Evolutionary conservation across 1,140 invertebrate genomes (phyloP), one percentile per base, ranked within the genome.

Genomic region (Piezodorus guildinii): DNA sequence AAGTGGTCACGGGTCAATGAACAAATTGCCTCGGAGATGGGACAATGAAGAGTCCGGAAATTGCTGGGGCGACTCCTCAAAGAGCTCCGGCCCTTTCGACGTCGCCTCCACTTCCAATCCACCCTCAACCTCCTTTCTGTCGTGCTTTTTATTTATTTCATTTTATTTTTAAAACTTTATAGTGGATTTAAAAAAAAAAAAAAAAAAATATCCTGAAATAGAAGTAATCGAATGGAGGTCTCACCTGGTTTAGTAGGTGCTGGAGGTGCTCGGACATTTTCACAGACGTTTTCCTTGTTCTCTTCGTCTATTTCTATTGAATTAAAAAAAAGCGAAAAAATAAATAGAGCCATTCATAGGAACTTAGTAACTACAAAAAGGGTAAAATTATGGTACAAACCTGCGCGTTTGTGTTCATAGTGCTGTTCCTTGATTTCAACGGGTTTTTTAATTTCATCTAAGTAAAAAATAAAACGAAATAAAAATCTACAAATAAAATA

Each of bases 241-340:
- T 63, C 39, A 63, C 62, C 62, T 63, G 17, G 9, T 62, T 65
- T n/a, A 45, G n/a, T 25, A 49, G 27, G 51, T 19, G 21, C 5
- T 19, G 46, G 10, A 16, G 52, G 52, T 23, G 17, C 23, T 39
- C 52, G 45, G 0, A 9, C 25, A 39, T 66, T 61, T 39, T 60
- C 64, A 63, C 34, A 46, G 15, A 66, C 62, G 21, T 60, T 65
- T 49, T 65, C 66, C 56, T 67, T 67, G 64, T 68, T 66, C 34
- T 68, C 65, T 62, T 65, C 65, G 61, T 67, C 65, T 19, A 66
- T 61, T 62, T 66, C 65, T 27, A 43, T 43, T 51, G 19, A 1
- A 63, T 30, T 30, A 51, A 19, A 63, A 44, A 66, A 66, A 23
- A 43, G 56, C 34, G 56, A 67, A 67, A 63, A 64, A 23, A 56